Evolutionary conservation across 53 echinoderm and acorn worm species (phyloP), one percentile per base, ranked within the genome.

Genomic region (Henricia sp.): DNA sequence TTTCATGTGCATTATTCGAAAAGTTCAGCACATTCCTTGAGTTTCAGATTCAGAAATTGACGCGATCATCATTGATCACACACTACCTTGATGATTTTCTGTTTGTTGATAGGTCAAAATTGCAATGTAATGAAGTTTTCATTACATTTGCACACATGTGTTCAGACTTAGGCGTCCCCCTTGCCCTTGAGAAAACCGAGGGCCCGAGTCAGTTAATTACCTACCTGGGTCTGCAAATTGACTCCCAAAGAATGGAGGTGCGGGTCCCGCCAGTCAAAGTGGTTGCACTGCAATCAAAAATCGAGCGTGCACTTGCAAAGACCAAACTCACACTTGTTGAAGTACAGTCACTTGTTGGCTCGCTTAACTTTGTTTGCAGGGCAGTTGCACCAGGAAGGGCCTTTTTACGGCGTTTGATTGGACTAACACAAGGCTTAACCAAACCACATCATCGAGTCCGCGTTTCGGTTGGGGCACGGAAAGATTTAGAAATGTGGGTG

Each of bases 361-460:
- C 57, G 1, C 34, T 82, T 14, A 64, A 63, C 33, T 64, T 82
- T 35, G 1, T 82, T 3, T 82, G 82, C 24, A 43, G 41, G 50
- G 82, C 82, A 2, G 28, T 76, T 36, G n/a, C 76, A 3, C 76
- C 76, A 4, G 58, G 76, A 20, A 3, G 83, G 27, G 53, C 83
- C 12, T 83, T 83, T n/a, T 8, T 69, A 0, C 53, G 71, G 9
- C 53, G 71, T 25, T 21, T 84, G 17, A 58, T 84, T 29, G 54
- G 37, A 14, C 55, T 69, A 26, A 69, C 69, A 3, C 16, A 44
- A 21, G 70, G 83, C 2, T n/a, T 83, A 11, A 3, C 48, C 11
- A 28, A 46, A 50, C 65, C 50, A 20, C 23, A 66, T 39, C 55
- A 82, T 37, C 65, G 36, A 82, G 55, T 66, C 1, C 67, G 51